phyloP scores from a whole-genome alignment of 2,888 invertebrate genomes.

The Tolmerus cingulatus region DNA sequence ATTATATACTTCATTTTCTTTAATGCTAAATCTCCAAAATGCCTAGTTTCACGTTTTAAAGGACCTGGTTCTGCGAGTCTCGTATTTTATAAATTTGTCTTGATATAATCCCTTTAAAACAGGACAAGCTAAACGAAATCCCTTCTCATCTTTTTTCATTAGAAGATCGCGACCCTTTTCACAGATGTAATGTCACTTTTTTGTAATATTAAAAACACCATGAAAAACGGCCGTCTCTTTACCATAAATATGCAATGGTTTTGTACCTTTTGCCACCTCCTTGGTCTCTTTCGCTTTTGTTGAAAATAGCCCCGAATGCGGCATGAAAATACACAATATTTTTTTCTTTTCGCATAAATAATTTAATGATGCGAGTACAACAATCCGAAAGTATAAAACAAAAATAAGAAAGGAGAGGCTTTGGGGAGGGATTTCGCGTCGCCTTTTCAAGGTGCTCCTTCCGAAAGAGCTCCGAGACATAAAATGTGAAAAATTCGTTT shows the following conservation, averaged over 20 bases:
- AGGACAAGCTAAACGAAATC: not conserved
- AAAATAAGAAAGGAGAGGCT: not conserved
- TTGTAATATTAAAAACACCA: not conserved
- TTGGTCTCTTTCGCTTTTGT: not conserved
- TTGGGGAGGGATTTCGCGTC: not conserved
- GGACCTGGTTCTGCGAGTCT: not conserved
- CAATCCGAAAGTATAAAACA: not conserved
- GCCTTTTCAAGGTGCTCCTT: not conserved
- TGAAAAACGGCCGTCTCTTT: not conserved
- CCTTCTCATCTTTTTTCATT: not conserved
- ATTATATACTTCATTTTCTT: not conserved
- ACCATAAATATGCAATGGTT: conserved; percentile 22
- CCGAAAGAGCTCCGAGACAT: not conserved
- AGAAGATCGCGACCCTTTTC: conserved; percentile 14
- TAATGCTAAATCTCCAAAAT: not conserved
- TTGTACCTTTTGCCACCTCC: conserved; percentile 1
- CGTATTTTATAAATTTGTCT: not conserved
- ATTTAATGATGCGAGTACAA: not conserved
- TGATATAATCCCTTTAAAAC: not conserved
- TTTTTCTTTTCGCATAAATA: not conserved
- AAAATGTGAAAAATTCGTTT: conserved; percentile 30
- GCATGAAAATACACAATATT: not conserved
- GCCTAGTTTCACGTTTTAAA: not conserved
- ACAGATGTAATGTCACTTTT: not conserved
- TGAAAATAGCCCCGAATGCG: not conserved